These are phyloP conservation scores for Eubasilissa splendida DNA, from an alignment of 2,888 invertebrate genomes.

Conservation along the genomic window DNA sequence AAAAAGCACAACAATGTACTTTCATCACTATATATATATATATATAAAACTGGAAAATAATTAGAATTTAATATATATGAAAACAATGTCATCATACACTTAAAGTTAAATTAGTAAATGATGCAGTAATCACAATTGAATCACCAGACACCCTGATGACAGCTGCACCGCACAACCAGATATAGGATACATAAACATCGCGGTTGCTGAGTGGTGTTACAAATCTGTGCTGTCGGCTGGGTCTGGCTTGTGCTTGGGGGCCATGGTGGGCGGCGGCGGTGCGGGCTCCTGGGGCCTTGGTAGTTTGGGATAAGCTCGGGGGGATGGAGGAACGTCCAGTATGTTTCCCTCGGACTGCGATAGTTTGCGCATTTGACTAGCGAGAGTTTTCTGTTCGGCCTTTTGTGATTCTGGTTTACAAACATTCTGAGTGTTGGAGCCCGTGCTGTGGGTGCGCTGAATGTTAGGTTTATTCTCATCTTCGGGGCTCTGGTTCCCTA, in stretches of 20 bases:
- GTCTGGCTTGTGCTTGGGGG: conserved; percentile 62
- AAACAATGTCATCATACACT: background rate
- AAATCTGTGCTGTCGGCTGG: conserved; percentile 65
- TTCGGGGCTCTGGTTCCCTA: conserved; percentile 61
- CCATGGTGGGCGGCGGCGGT: conserved; percentile 62
- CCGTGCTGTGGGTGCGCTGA: conserved; percentile 70
- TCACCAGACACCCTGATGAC: conserved; percentile 11
- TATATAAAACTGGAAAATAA: conserved; percentile 14
- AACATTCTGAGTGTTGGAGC: conserved; percentile 61
- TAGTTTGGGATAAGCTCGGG: conserved; percentile 62
- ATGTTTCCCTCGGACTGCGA: conserved; percentile 77
- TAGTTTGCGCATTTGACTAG: conserved; percentile 67
- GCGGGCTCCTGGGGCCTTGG: conserved; percentile 65
- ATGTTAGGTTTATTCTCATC: conserved; percentile 64
- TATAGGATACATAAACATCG: conserved; percentile 14
- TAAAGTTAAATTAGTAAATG: conserved; percentile 4
- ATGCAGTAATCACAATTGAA: conserved; percentile 16
- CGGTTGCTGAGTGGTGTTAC: conserved; percentile 60
- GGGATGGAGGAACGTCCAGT: conserved; percentile 69
- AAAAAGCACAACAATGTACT: background rate
- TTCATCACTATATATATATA: conserved; percentile 6
- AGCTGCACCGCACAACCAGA: conserved; percentile 14
- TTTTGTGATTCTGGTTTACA: conserved; percentile 66
- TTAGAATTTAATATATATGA: background rate
- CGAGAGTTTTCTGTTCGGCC: conserved; percentile 65